These are phyloP conservation scores for Thomomys bottae DNA, from an alignment of 2,113 vertebrate genomes.

Conservation along the genomic window DNA sequence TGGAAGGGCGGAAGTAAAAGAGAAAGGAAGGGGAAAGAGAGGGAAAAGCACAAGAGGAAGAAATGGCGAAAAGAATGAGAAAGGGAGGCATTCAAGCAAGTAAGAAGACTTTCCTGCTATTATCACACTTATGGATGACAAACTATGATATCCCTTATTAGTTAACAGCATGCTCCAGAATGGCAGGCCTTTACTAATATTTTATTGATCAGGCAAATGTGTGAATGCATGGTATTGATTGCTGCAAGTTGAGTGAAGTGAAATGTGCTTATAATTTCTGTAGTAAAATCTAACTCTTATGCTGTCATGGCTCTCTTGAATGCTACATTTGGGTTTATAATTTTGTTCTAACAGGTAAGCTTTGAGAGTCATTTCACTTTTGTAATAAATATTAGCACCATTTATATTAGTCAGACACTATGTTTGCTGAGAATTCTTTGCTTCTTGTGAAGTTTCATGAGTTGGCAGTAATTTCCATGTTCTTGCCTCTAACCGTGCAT, in stretches of 20 bases:
- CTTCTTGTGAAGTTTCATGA: not conserved
- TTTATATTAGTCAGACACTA: not conserved
- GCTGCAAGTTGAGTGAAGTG: not conserved
- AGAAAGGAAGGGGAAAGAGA: not conserved
- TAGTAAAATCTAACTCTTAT: not conserved
- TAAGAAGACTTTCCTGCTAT: too few relatives aligned
- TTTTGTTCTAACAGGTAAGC: not conserved
- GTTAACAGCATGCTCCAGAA: not conserved
- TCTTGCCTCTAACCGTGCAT: not conserved
- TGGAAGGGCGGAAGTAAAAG: not conserved
- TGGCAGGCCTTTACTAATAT: not conserved
- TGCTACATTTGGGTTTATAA: not conserved
- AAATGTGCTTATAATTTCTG: not conserved
- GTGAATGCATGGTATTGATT: not conserved
- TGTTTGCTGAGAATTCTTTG: not conserved
- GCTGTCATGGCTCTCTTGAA: not conserved
- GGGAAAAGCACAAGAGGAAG: not conserved
- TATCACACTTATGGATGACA: fast-evolving
- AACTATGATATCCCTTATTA: not conserved
- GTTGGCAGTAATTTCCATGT: slow-evolving; percentile 19
- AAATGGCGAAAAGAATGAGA: not conserved
- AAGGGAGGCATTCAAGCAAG: too few relatives aligned
- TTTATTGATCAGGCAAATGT: not conserved
- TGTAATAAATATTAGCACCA: not conserved
- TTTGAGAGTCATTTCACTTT: not conserved